Base-by-base conservation (phyloP, 2,113 vertebrate species). In the Felis chaus region DNA sequence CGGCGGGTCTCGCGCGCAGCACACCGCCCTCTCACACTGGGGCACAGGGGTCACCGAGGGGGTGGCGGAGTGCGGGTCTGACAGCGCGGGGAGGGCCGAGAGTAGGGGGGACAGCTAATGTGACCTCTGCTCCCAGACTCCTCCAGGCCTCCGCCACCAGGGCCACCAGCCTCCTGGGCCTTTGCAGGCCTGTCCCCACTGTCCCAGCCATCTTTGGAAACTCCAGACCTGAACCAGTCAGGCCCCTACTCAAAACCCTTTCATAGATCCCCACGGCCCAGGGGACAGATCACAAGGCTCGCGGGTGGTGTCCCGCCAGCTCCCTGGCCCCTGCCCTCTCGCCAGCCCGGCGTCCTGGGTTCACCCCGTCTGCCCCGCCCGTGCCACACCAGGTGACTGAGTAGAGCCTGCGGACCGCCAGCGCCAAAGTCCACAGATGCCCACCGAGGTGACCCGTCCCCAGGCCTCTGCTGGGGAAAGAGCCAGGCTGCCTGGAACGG, bases 51-150 rank as follows among this genome's bases (percentile, higher is more conserved):
- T 39, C 69, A 3, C 86, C 10, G 50, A 57, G 10, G 33, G 33
- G n/a, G 76, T 16, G 21, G 74, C 4, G 4, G 7, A 4, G 7
- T 39, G 85, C 18, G 27, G 39, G 41, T 53, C 55, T 3, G 55
- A 13, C 11, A 14, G 61, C 27, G 3, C 18, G 0, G 18, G 29
- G 9, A 2, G 2, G 50, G 29, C 61, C 63, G 18, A 3, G 79
- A 41, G 39, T 14, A 15, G n/a, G 55, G 3, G 57, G 2, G 4
- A 16, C 31, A 11, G 45, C 48, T 15, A 16, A 1, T 19, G 36
- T 8, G 27, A n/a, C 18, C 50, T 29, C 76, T 2, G 11, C 55
- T 33, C 23, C 10, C 16, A 10, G 55, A 50, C 8, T 31, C 29
- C 76, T 36, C 31, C 6, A 0, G 36, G 71, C 16, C 45, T 45